Conservation (phyloP, 2,113 vertebrate genomes). For the Syngnathoides biaculeatus region DNA sequence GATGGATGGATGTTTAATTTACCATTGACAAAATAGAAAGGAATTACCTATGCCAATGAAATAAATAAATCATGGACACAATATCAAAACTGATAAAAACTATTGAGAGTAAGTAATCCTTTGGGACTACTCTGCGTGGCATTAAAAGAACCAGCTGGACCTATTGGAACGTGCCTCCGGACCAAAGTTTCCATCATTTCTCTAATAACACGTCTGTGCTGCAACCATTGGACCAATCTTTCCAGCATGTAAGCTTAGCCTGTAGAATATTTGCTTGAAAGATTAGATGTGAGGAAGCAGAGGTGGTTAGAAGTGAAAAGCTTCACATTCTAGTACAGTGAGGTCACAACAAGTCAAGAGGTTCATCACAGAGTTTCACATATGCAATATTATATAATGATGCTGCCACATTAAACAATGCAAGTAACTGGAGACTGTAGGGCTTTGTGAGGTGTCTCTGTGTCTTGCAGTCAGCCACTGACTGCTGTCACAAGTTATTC, state of each 20-base stretch:
- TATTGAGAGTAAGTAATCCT: slow-evolving; percentile 12
- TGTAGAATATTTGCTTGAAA: slow-evolving; percentile 44
- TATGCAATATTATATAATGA: slow-evolving; percentile 1
- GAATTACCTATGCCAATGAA: background rate
- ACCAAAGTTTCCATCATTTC: slow-evolving; percentile 41
- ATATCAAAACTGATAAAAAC: slow-evolving; percentile 19
- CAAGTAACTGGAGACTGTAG: background rate
- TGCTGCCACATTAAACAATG: background rate
- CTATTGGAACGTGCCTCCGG: slow-evolving; percentile 18
- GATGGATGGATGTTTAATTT: background rate
- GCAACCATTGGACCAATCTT: slow-evolving; percentile 34
- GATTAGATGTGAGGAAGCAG: slow-evolving; percentile 39
- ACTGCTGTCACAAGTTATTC: slow-evolving; percentile 4
- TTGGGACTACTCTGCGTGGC: slow-evolving; percentile 22
- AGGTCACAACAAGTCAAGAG: slow-evolving; percentile 23
- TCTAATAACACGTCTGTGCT: slow-evolving; percentile 22
- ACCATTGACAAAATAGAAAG: background rate
- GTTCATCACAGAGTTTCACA: background rate
- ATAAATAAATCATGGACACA: background rate
- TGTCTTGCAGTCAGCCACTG: background rate
- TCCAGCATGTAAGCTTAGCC: slow-evolving; percentile 43
- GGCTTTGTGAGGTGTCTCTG: background rate
- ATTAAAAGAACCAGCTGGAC: slow-evolving; percentile 25
- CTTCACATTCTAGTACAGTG: slow-evolving; percentile 26
- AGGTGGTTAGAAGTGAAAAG: slow-evolving; percentile 30